phyloP scores from a whole-genome alignment of 2,888 invertebrate species.

The Cataglyphis albicans region DNA sequence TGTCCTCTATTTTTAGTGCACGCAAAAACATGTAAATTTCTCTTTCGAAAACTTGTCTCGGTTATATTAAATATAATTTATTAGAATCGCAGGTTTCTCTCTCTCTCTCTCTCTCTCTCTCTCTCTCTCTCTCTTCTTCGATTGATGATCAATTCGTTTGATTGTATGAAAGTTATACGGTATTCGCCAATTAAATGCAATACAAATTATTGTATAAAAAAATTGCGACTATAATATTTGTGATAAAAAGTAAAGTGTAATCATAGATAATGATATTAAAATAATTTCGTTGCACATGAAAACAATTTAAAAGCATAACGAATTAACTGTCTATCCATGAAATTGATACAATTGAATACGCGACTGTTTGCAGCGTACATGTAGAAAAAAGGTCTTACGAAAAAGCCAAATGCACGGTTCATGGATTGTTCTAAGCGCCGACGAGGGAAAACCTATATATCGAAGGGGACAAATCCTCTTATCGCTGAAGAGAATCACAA shows the following conservation, averaged over 20 bases:
- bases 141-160: background rate
- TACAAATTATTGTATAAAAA: background rate
- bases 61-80: slow-evolving; percentile 14
- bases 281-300: background rate
- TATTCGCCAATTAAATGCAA: background rate
- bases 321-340: background rate
- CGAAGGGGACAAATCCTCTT: slow-evolving; percentile 73
- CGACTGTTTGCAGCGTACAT: background rate
- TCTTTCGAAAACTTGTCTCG: slow-evolving; percentile 8
- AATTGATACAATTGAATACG: background rate
- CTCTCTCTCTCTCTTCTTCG: background rate
- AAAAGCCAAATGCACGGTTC: slow-evolving; percentile 69
- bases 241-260: background rate
- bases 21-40: slow-evolving; percentile 8
- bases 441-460: slow-evolving; percentile 65
- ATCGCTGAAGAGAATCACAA: slow-evolving; percentile 67
- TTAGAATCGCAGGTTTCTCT: background rate
- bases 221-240: background rate
- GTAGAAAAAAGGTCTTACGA: slow-evolving; percentile 58
- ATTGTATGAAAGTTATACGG: background rate
- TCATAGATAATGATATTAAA: background rate
- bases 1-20: slow-evolving; percentile 35
- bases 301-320: background rate
- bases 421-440: slow-evolving; percentile 62
- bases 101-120: background rate